phyloP scores from a whole-genome alignment of 2,888 invertebrate genomes.

The Trachelus iudaicus region DNA sequence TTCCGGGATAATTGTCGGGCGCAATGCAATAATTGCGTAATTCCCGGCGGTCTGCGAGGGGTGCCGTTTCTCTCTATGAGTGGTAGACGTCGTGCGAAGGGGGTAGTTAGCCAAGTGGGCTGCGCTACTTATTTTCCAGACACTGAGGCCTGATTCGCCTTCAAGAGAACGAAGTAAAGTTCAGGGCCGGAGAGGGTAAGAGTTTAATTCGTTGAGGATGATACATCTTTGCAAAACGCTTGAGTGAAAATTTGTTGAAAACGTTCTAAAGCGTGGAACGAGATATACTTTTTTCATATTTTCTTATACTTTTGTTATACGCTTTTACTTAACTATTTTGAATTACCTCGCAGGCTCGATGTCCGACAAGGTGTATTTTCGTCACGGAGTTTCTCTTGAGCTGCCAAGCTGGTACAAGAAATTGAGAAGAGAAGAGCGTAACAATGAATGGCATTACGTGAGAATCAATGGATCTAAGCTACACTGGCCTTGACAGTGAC shows the following conservation, averaged over 20 bases:
- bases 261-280: background rate
- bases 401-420: background rate
- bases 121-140: background rate
- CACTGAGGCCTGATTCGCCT: background rate
- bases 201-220: background rate
- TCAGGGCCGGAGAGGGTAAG: background rate
- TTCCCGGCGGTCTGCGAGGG: constrained; percentile 35
- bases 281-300: background rate
- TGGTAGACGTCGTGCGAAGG: constrained; percentile 6
- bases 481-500: background rate
- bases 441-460: background rate
- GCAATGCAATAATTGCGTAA: constrained; percentile 63
- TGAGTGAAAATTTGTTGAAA: background rate
- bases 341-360: background rate
- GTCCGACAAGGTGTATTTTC: background rate
- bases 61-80: background rate
- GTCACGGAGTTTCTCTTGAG: background rate
- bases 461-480: background rate
- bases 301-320: background rate
- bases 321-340: background rate
- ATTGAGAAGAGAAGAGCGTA: background rate
- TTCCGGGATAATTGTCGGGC: constrained; percentile 54
- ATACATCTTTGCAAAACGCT: background rate
- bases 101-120: background rate
- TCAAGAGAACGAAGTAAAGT: background rate